Base-by-base conservation (phyloP, 2,113 vertebrate genomes). In the Pygathrix nemaeus region DNA sequence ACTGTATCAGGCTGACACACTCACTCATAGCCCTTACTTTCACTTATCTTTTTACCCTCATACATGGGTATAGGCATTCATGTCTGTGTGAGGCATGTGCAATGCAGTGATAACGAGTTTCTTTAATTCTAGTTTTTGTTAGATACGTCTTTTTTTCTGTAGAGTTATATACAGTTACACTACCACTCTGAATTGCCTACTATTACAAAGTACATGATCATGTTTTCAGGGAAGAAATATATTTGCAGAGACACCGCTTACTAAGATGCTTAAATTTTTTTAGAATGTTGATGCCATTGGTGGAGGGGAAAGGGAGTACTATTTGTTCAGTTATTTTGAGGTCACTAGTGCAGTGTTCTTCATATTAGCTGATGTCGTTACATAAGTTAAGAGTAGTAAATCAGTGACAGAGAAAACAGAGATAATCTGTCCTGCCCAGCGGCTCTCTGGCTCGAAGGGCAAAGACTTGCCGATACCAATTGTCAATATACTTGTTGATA, bases 261-360 rank as follows among this genome's bases (percentile, higher is more conserved):
- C 17, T 88, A 59, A 93, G 88, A 90, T 48, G 59, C 25, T 79
- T 94, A 35, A 59, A 35, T 85, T 55, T 59, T 85, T 85, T 83
- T 1, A 79, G 82, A 72, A 57, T 17, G 21, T 30, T 13, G 45
- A 81, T 90, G 45, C 48, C 20, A 88, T 93, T 97, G 95, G 96
- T 90, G 81, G 90, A 95, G 38, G 38, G 61, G 38, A 18, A 86
- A 92, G 96, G 82, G 95, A 84, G 86, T 80, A 45, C 52, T 97
- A 80, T 98, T 99, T 99, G 98, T 20, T 96, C 90, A 90, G 84
- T 94, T 5, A 0, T 40, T 96, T 50, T 73, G 78, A 94, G 97
- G 91, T 78, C 97, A 97, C 40, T 76, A 94, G 97, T 73, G 91
- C 97, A 97, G 96, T 80, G 13, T 66, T 97, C 96, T 97, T 98